A percentile compares a stretch with the other conserved stretches of the same genome.
Evolutionary conservation across 2,888 invertebrate species (phyloP).

Genomic region (Falcaria lacertinaria): DNA sequence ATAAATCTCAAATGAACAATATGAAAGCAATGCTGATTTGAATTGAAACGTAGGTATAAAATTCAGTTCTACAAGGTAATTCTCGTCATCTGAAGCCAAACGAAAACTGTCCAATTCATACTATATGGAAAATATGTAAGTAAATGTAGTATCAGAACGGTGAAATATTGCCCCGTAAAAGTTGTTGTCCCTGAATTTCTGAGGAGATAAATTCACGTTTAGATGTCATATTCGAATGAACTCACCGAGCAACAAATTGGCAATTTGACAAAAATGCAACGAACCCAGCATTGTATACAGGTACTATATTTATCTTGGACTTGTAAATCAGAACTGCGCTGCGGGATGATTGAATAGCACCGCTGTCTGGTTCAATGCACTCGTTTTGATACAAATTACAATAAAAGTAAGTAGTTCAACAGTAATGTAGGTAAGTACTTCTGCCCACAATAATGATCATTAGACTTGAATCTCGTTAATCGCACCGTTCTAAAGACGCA

Average conservation of each 20-base stretch:
- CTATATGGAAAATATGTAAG: neutral
- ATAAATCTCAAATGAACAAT: too few species aligned
- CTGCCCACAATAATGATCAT: too few species aligned
- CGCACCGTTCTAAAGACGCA: too few species aligned
- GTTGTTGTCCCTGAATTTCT: slow-evolving; percentile 6
- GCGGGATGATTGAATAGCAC: slow-evolving; percentile 39
- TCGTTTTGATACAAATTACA: slow-evolving; percentile 29
- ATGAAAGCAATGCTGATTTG: too few species aligned
- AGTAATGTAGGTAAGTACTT: too few species aligned
- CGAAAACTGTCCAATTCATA: neutral
- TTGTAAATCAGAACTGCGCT: slow-evolving; percentile 21
- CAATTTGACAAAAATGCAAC: slow-evolving; percentile 68
- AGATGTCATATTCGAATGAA: slow-evolving; percentile 15
- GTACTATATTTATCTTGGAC: slow-evolving; percentile 3
- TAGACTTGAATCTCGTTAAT: too few species aligned
- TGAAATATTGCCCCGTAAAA: slow-evolving; percentile 8
- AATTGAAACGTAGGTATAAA: too few species aligned
- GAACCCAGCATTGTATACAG: slow-evolving; percentile 35
- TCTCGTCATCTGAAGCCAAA: neutral
- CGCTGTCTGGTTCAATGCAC: slow-evolving; percentile 50
- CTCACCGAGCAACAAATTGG: slow-evolving; percentile 54
- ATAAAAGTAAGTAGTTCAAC: slow-evolving; percentile 4
- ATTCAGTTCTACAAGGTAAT: neutral
- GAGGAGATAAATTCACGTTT: slow-evolving; percentile 6
- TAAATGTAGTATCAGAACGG: slow-evolving; percentile 2